A percentile compares a stretch with the other conserved stretches of the same genome.
These are phyloP conservation scores for Oasisia sp. DNA, from an alignment of 2,888 invertebrate genomes.

Conservation along the genomic window DNA sequence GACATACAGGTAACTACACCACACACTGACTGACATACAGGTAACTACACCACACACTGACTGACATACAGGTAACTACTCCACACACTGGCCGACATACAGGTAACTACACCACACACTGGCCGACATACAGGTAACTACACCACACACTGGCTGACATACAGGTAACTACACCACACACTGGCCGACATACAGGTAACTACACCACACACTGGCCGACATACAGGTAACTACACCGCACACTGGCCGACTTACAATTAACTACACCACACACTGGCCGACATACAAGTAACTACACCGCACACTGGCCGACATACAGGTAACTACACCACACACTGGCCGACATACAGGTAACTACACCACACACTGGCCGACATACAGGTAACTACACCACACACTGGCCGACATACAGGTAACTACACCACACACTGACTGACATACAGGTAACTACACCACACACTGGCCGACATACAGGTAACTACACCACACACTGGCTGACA, in stretches of 20 bases:
- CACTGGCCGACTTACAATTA: too few species aligned
- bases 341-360: slow-evolving; percentile 50
- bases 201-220: neutral
- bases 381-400: slow-evolving; percentile 27
- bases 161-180: too few species aligned
- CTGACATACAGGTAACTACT: too few species aligned
- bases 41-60: too few species aligned
- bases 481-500: slow-evolving; percentile 51
- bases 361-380: slow-evolving; percentile 51
- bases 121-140: too few species aligned
- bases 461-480: slow-evolving; percentile 50
- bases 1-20: too few species aligned
- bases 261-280: too few species aligned
- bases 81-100: too few species aligned
- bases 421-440: slow-evolving; percentile 52
- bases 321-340: slow-evolving; percentile 34
- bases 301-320: slow-evolving; percentile 50
- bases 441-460: slow-evolving; percentile 20
- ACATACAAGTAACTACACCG: slow-evolving; percentile 40
- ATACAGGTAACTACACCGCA: neutral
- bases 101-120: too few species aligned
- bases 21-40: too few species aligned
- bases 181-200: neutral
- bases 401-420: slow-evolving; percentile 50
- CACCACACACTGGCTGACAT: too few species aligned